These are phyloP conservation scores for Monodelphis domestica DNA, from an alignment of 2,797 vertebrate genomes.

Conservation along the genomic window DNA sequence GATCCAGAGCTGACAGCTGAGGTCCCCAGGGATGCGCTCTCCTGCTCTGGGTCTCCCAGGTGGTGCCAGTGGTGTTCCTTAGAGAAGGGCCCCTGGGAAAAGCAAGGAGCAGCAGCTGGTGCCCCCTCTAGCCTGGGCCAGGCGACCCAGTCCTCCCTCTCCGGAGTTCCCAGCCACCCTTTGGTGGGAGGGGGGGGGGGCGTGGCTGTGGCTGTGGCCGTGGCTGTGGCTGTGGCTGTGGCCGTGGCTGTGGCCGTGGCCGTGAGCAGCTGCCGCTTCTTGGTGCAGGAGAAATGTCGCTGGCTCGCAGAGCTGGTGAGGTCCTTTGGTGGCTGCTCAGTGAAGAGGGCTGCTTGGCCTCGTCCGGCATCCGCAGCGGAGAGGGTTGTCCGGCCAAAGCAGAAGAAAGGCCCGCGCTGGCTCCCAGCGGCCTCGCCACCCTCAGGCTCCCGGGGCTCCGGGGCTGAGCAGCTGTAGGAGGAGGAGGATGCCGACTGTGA, in stretches of 20 bases:
- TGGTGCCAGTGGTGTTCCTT: not conserved
- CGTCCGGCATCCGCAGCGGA: not conserved
- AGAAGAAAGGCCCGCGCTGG: conserved; percentile 35
- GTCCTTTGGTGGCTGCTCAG: not conserved
- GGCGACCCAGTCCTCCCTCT: not conserved
- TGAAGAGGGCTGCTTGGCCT: not conserved
- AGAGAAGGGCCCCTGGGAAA: not conserved
- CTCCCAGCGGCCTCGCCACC: not conserved
- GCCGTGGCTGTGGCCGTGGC: not conserved
- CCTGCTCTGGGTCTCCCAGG: not conserved
- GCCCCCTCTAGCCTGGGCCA: too few relatives aligned
- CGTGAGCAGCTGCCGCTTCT: not conserved
- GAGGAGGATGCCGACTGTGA: conserved; percentile 66
- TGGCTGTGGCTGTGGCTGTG: not conserved
- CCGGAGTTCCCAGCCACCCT: not conserved
- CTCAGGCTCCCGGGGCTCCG: conserved; percentile 24
- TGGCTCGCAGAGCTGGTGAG: not conserved
- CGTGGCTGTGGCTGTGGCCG: not conserved
- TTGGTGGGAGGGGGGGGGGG: too few relatives aligned
- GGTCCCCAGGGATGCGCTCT: not conserved
- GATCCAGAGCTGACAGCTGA: too few relatives aligned
- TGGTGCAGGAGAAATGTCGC: conserved; percentile 64
- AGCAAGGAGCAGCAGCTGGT: not conserved
- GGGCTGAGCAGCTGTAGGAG: not conserved
- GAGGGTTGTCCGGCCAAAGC: conserved; percentile 75